Evolutionary conservation across 2,888 invertebrate species (phyloP).

Genomic region (Carabus problematicus): DNA sequence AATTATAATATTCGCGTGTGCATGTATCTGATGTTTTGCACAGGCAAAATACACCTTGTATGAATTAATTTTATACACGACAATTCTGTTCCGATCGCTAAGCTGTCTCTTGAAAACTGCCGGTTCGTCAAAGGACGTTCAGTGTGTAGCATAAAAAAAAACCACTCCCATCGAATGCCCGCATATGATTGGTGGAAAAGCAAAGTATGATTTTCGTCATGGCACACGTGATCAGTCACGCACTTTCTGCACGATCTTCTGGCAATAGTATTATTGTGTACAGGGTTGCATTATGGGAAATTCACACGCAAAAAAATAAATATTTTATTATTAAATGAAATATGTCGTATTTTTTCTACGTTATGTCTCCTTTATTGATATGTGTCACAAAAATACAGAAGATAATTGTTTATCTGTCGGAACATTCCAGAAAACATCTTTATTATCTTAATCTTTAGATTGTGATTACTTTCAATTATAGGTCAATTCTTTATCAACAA

Average conservation of each 20-base stretch:
- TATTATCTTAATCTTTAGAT: too few relatives aligned
- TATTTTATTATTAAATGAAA: neutral
- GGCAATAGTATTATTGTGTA: neutral
- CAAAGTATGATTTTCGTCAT: constrained; percentile 19
- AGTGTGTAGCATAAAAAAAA: constrained; percentile 47
- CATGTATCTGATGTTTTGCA: neutral
- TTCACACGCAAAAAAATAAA: neutral
- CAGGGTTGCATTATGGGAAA: constrained; percentile 1
- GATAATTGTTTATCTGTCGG: too few relatives aligned
- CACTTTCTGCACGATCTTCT: constrained; percentile 1
- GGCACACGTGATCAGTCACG: constrained; percentile 26
- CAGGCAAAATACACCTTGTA: constrained; percentile 25
- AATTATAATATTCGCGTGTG: constrained; percentile 7
- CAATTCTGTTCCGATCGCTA: constrained; percentile 9
- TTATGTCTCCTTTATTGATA: too few relatives aligned
- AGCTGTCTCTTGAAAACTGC: constrained; percentile 35
- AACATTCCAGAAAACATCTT: too few relatives aligned
- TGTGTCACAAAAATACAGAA: too few relatives aligned
- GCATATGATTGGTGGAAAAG: constrained; percentile 41
- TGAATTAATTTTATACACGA: neutral
- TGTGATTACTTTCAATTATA: too few relatives aligned
- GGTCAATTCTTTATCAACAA: too few relatives aligned
- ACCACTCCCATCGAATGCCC: constrained; percentile 52
- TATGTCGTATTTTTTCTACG: too few relatives aligned
- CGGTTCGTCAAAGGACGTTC: constrained; percentile 31